Evolutionary conservation across 2,888 invertebrate species (phyloP), one percentile per base, ranked within the genome.

Genomic region (Myopa testacea): DNA sequence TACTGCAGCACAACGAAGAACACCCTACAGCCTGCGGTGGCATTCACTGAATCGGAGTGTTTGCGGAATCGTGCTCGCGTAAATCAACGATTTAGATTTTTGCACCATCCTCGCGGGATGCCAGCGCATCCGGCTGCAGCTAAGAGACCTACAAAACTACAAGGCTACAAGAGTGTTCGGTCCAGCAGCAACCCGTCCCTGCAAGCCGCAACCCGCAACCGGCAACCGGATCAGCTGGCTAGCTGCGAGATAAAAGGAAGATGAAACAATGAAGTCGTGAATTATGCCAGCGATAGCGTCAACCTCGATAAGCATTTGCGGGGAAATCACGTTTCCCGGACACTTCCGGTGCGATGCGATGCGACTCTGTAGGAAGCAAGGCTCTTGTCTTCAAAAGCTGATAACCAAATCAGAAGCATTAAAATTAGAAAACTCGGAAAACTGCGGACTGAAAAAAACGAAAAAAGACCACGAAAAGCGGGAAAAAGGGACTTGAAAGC

Each of bases 81-180:
- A 74, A 74, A 74, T 74, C 74, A 74, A 65, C 65, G 74, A 74
- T 71, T 71, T 60, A 38, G 71, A 74, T 74, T 74, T 34, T 63
- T 26, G 62, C 26, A 50, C 65, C 26, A 8, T 37, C 68, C 55
- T 68, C 68, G 68, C 75, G 58, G 75, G 75, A 68, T 58, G 58
- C 40, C 68, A 68, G 60, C 68, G 45, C 68, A 52, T 75, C 75
- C 75, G 75, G 38, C 58, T 55, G 34, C 37, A 26, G 65, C 37
- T 38, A 8, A 1, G 34, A 45, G 55, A 55, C 2, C 12, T 16
- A 55, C 16, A 55, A 55, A 55, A 16, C 55, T 14, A 16, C 55
- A 63, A 63, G 37, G 3, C 55, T 14, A 16, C 55, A 63, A 63
- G 37, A 63, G 8, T 34, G 26, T 63, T 10, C 2, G 16, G 55